Evolutionary conservation across 2,113 vertebrate genomes (phyloP), one percentile per base, ranked within the genome.

Genomic region (Ia io): DNA sequence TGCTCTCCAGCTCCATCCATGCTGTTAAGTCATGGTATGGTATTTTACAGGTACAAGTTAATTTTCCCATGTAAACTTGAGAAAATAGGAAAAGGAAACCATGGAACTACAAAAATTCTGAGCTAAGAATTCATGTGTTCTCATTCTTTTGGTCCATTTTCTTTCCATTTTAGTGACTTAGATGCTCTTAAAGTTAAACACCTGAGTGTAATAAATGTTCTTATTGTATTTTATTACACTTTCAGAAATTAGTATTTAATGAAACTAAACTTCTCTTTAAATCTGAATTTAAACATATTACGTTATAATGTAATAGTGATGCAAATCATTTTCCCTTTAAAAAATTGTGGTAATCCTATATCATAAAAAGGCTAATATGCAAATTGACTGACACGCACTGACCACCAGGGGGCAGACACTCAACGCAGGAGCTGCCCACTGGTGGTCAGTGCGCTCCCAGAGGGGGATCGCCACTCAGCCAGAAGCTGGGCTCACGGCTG

Each of bases 221-320:
- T 17, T 84, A 32, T 40, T 69, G 14, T 56, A 59, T 84, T 94
- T 93, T 79, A 47, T 95, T n/a, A 82, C 16, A 73, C 59, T 78
- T 93, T 78, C 30, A 89, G 32, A 90, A 77, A 80, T 67, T 49
- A 69, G 23, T 71, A 91, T 95, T 92, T 96, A 71, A 17, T 78
- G 35, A 92, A 85, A 84, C 59, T 37, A 92, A 85, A 84, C 59
- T 32, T 82, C 6, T 88, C 4, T 93, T 6, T 89, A 61, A 94
- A 90, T 69, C 37, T 88, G 37, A 92, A 77, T 76, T 88, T 88
- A 77, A 91, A 69, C 5, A 65, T 88, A 90, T 30, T 59, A 70
- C 86, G 32, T 93, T 59, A 73, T 94, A 79, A 59, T 70, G 17
- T 65, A 70, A 67, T 89, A 78, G 59, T 80, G 7, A 53, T 85